phyloP scores from a whole-genome alignment of 2,113 vertebrate genomes.

The Tragelaphus strepsiceros region DNA sequence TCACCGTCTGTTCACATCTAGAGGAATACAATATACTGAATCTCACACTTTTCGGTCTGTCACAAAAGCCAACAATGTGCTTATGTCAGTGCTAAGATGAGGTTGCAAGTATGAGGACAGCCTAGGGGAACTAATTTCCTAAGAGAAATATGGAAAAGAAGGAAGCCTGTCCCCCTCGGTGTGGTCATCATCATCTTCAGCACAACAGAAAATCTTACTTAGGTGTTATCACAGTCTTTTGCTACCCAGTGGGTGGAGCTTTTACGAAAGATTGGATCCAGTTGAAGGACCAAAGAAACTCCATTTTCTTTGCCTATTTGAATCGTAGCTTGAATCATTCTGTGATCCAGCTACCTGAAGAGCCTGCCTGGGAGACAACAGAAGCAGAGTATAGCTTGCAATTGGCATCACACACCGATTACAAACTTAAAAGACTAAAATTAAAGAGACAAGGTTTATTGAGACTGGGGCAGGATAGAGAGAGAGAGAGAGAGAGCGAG shows the following conservation, averaged over 20 bases:
- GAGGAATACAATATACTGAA: not conserved
- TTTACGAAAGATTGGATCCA: not conserved
- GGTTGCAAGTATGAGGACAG: not conserved
- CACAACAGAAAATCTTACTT: not conserved
- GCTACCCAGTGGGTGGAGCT: not conserved
- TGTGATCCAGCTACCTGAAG: not conserved
- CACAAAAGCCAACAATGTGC: not conserved
- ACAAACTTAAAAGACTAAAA: not conserved
- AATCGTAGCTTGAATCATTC: not conserved
- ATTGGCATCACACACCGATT: not conserved
- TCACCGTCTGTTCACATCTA: not conserved
- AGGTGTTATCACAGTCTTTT: not conserved
- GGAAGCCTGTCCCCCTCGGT: fast-evolving
- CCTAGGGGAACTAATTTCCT: not conserved
- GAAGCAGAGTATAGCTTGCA: not conserved
- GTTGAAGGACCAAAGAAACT: not conserved
- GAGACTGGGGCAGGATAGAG: not conserved
- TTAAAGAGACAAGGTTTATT: not conserved
- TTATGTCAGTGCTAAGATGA: not conserved
- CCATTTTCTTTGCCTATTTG: not conserved
- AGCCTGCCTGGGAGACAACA: not conserved
- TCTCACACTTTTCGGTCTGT: not conserved
- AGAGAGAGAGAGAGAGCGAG: not conserved
- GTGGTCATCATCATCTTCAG: not conserved
- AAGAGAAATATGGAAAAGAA: not conserved